Conservation (phyloP, 1,140 invertebrate genomes). For the Drosophila saltans region DNA sequence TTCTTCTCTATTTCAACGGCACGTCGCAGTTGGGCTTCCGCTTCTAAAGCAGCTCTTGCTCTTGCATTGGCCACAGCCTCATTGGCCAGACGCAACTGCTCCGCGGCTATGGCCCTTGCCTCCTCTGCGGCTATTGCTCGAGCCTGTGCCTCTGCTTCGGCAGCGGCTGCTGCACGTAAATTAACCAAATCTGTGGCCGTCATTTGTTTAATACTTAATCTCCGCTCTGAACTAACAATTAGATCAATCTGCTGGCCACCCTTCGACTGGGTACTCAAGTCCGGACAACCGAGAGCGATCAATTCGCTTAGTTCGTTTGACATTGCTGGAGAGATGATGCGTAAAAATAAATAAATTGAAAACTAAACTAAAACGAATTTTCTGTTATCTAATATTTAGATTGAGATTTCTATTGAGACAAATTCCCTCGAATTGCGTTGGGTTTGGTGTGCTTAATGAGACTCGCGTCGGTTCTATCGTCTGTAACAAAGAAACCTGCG, state of each 20-base stretch:
- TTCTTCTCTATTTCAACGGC: slow-evolving; percentile 45
- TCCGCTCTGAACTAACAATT: slow-evolving; percentile 64
- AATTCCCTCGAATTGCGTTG: slow-evolving; percentile 66
- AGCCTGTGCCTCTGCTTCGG: slow-evolving; percentile 48
- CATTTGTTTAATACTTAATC: slow-evolving; percentile 79
- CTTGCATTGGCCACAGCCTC: slow-evolving; percentile 52
- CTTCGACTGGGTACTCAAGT: slow-evolving; percentile 51
- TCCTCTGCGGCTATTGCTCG: slow-evolving; percentile 48
- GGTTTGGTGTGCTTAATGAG: slow-evolving; percentile 63
- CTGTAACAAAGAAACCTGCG: slow-evolving; percentile 71
- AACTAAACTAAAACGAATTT: slow-evolving; percentile 24
- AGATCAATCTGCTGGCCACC: slow-evolving; percentile 52
- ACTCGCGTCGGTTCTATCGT: slow-evolving; percentile 63
- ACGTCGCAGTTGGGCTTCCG: slow-evolving; percentile 47
- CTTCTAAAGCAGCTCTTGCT: slow-evolving; percentile 50
- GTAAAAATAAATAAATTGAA: slow-evolving; percentile 20
- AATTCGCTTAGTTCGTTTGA: slow-evolving; percentile 80
- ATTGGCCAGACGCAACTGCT: slow-evolving; percentile 41
- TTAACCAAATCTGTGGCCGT: slow-evolving; percentile 71
- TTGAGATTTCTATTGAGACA: slow-evolving; percentile 32
- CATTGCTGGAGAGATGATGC: slow-evolving; percentile 39
- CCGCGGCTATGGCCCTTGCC: slow-evolving; percentile 50
- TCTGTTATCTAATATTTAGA: slow-evolving; percentile 70
- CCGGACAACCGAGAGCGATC: slow-evolving; percentile 74
- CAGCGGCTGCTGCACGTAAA: slow-evolving; percentile 65